Conservation (phyloP, 2,888 invertebrate genomes). For the Drosophila trichaetosa region DNA sequence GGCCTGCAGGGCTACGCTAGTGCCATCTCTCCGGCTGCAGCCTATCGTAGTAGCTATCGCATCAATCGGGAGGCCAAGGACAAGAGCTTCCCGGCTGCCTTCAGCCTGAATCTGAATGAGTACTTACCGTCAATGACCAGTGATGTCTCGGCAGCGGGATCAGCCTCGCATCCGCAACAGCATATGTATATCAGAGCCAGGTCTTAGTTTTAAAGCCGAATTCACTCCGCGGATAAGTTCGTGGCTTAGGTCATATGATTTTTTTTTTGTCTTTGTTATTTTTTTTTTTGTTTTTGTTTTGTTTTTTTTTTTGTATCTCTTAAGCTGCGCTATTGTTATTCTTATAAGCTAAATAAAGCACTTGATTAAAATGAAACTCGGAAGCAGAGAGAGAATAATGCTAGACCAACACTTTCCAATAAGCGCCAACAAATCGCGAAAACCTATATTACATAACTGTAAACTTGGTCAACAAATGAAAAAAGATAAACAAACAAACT, state of each 20-base stretch:
- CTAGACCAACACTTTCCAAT: neutral
- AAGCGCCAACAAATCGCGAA: neutral
- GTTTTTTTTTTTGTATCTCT: neutral
- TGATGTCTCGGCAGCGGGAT: constrained; percentile 35
- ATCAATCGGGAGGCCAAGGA: constrained; percentile 82
- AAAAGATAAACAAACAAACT: constrained; percentile 23
- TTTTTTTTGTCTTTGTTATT: constrained; percentile 22
- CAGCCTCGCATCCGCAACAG: constrained; percentile 38
- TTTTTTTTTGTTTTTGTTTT: constrained; percentile 6
- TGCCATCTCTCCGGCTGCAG: constrained; percentile 45
- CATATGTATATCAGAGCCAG: constrained; percentile 63
- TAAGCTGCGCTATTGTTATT: constrained; percentile 6
- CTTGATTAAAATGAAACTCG: neutral
- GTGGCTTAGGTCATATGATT: constrained; percentile 40
- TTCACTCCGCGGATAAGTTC: constrained; percentile 30
- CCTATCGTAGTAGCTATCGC: constrained; percentile 77
- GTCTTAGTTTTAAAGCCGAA: constrained; percentile 40
- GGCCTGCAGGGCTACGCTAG: constrained; percentile 75
- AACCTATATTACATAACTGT: constrained; percentile 28
- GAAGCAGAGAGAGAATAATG: neutral
- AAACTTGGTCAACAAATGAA: constrained; percentile 15
- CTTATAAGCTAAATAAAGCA: constrained; percentile 6
- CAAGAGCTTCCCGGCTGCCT: constrained; percentile 61
- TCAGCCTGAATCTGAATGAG: constrained; percentile 83
- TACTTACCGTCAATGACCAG: constrained; percentile 73